These are phyloP conservation scores for Autographa gamma DNA, from an alignment of 2,888 invertebrate genomes.

Conservation along the genomic window DNA sequence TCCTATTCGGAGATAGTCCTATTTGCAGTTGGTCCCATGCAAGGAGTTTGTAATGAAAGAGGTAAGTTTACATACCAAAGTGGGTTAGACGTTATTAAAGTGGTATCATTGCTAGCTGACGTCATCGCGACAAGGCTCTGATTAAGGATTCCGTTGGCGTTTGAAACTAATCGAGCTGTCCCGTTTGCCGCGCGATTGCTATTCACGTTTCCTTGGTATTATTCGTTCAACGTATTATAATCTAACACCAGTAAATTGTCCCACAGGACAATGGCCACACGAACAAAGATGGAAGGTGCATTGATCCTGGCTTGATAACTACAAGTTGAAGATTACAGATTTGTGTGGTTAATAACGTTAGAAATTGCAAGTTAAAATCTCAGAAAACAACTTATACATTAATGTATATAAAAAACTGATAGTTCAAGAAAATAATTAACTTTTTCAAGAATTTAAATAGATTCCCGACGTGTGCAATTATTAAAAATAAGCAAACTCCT, in stretches of 20 bases:
- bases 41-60: too few relatives aligned
- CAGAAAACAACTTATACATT: too few relatives aligned
- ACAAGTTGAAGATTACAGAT: too few relatives aligned
- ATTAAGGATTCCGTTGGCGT: slow-evolving; percentile 1
- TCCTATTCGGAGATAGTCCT: too few relatives aligned
- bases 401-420: too few relatives aligned
- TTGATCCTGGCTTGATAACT: too few relatives aligned
- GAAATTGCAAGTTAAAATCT: too few relatives aligned
- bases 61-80: too few relatives aligned
- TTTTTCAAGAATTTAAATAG: not conserved
- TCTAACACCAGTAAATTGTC: not conserved
- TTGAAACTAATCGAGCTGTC: not conserved
- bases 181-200: not conserved
- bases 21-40: too few relatives aligned
- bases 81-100: not conserved
- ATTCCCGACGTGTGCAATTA: slow-evolving; percentile 31
- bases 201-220: slow-evolving; percentile 1
- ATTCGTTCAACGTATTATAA: not conserved
- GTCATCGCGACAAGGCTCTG: not conserved
- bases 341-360: too few relatives aligned
- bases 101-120: not conserved
- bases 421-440: not conserved
- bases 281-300: too few relatives aligned
- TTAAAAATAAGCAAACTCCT: slow-evolving; percentile 37
- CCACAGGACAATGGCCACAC: not conserved